Conservation (phyloP, 2,113 vertebrate genomes). For the Gallinago paraguaiae region DNA sequence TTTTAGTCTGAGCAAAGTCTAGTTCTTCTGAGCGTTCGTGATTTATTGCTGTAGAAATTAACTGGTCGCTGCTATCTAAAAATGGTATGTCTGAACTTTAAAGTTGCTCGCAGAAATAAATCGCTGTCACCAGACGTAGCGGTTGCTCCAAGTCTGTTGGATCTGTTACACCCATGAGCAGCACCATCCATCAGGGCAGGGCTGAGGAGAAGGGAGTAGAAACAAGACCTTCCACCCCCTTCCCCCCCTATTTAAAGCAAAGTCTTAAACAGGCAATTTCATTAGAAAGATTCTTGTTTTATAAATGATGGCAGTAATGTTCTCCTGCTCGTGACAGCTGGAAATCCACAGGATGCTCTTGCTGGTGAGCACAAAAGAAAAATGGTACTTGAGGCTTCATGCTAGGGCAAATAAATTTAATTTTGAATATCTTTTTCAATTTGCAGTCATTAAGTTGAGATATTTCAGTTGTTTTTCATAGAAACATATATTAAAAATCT, state of each 20-base stretch:
- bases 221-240: not conserved
- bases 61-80: not conserved
- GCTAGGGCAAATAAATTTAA: not conserved
- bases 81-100: not conserved
- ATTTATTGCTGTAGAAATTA: slow-evolving; percentile 3
- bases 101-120: not conserved
- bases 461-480: not conserved
- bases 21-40: not conserved
- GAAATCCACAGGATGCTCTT: not conserved
- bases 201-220: not conserved
- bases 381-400: not conserved
- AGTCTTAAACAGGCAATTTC: not conserved
- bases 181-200: not conserved
- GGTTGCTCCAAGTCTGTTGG: not conserved
- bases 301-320: not conserved
- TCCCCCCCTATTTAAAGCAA: not conserved
- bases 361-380: not conserved
- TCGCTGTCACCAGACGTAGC: not conserved
- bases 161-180: not conserved
- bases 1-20: not conserved
- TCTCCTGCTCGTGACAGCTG: not conserved
- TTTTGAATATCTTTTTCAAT: not conserved
- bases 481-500: not conserved
- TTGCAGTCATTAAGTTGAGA: not conserved
- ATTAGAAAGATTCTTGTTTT: not conserved